Evolutionary conservation across 92 coral and sea anemone species (phyloP).

Genomic region (Scolanthus callimorphus): DNA sequence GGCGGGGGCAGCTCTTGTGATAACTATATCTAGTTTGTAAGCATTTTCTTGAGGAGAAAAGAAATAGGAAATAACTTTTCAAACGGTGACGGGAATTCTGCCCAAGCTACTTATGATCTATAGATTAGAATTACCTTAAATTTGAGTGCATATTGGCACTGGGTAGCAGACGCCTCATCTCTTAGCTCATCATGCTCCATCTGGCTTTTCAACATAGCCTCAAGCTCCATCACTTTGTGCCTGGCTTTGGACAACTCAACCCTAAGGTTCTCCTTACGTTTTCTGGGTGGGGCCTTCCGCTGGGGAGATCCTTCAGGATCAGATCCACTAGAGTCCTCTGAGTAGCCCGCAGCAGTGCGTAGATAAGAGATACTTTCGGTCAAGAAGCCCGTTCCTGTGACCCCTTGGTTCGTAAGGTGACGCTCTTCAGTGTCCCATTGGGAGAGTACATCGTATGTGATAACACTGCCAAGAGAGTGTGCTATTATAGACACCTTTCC

Average conservation of each 20-base stretch:
- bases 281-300: slow-evolving; percentile 20
- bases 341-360: slow-evolving; percentile 41
- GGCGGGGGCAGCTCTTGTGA: too few species aligned
- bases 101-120: too few species aligned
- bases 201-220: slow-evolving; percentile 65
- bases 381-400: slow-evolving; percentile 77
- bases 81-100: too few species aligned
- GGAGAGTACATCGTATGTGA: slow-evolving; percentile 84
- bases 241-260: slow-evolving; percentile 89
- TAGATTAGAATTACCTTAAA: slow-evolving; percentile 96
- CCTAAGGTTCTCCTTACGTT: slow-evolving; percentile 64
- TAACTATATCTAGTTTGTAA: too few species aligned
- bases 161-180: slow-evolving; percentile 20
- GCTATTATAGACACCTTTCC: slow-evolving; percentile 88
- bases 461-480: slow-evolving; percentile 93
- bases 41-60: too few species aligned
- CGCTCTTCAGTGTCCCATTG: slow-evolving; percentile 87
- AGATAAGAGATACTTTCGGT: slow-evolving; percentile 90
- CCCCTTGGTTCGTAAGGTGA: slow-evolving; percentile 57
- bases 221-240: slow-evolving; percentile 72
- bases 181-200: slow-evolving; percentile 39
- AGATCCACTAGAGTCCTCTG: slow-evolving; percentile 3
- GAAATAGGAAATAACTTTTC: too few species aligned
- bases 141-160: slow-evolving; percentile 63
- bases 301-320: slow-evolving; percentile 5